These are phyloP conservation scores for Tubiluchus corallicola DNA, from an alignment of 2,888 invertebrate genomes.

Conservation along the genomic window DNA sequence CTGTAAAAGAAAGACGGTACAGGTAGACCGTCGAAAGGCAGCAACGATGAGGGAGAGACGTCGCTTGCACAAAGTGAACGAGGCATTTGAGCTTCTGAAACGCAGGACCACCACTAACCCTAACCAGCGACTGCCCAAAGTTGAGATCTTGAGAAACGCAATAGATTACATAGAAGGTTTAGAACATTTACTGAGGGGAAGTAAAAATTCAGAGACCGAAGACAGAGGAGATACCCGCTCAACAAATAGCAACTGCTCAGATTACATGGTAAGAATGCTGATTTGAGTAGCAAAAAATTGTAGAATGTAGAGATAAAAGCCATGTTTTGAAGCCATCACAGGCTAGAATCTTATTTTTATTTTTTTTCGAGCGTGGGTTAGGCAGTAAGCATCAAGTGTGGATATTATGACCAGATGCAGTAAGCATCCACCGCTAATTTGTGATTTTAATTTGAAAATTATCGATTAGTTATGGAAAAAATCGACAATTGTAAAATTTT, in stretches of 20 bases:
- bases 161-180: conserved; percentile 81
- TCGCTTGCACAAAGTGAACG: conserved; percentile 86
- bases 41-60: conserved; percentile 85
- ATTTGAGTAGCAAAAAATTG: background rate
- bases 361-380: no score
- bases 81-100: conserved; percentile 88
- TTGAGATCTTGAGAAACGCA: conserved; percentile 88
- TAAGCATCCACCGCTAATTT: no score
- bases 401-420: no score
- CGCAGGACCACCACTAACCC: conserved; percentile 83
- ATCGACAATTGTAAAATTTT: no score
- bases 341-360: no score
- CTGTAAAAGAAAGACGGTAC: conserved; percentile 74
- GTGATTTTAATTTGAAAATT: no score
- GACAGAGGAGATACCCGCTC: background rate
- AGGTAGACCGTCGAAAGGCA: conserved; percentile 86
- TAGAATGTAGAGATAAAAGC: background rate
- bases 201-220: conserved; percentile 11
- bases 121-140: conserved; percentile 85
- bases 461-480: no score
- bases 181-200: conserved; percentile 31
- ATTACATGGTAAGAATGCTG: background rate
- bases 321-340: no score
- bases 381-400: no score
- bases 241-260: background rate